phyloP scores from a whole-genome alignment of 2,888 invertebrate genomes.

The Mongoloraphidia duomilia region DNA sequence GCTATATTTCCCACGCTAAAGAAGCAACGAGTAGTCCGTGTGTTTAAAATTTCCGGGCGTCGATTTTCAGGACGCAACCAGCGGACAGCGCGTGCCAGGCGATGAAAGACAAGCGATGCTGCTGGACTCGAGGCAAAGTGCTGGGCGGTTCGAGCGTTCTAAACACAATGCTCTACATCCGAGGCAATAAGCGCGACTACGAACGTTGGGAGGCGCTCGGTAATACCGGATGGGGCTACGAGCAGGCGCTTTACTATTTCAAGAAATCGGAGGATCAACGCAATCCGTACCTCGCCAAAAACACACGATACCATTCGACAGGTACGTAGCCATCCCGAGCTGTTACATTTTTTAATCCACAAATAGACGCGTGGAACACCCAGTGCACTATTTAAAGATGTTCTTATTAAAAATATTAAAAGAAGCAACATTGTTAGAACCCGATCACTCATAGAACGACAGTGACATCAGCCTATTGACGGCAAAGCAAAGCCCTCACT shows the following conservation, averaged over 20 bases:
- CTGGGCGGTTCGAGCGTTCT: conserved; percentile 77
- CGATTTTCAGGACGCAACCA: conserved; percentile 58
- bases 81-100: conserved; percentile 74
- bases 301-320: conserved; percentile 52
- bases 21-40: neutral
- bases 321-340: conserved; percentile 31
- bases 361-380: too few species aligned
- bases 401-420: too few species aligned
- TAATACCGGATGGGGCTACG: conserved; percentile 77
- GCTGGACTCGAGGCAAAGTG: conserved; percentile 83
- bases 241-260: conserved; percentile 69
- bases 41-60: neutral
- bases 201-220: conserved; percentile 77
- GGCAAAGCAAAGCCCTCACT: too few species aligned
- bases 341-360: too few species aligned
- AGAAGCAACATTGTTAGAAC: too few species aligned
- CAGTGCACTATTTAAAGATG: too few species aligned
- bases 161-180: conserved; percentile 82
- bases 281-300: conserved; percentile 72
- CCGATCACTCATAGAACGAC: too few species aligned
- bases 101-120: conserved; percentile 69
- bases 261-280: conserved; percentile 77
- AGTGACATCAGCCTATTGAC: too few species aligned
- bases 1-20: neutral
- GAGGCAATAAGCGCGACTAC: conserved; percentile 76